Evolutionary conservation across 2,797 vertebrate genomes (phyloP).

Genomic region (Fistularia commersonii): DNA sequence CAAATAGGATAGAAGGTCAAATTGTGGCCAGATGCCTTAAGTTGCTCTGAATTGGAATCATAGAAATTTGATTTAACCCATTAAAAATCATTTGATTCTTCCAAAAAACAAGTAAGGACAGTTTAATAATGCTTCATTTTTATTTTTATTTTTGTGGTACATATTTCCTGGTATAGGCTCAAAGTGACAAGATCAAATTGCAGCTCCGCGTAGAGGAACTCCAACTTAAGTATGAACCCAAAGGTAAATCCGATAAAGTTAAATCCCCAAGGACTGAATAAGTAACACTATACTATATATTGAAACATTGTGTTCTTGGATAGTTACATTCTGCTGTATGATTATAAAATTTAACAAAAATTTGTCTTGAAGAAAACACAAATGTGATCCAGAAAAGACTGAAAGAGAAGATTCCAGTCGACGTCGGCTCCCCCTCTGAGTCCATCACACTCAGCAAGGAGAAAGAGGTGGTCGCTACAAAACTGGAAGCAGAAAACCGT

Average conservation of each 20-base stretch:
- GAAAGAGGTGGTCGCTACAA: neutral
- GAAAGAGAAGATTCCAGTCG: neutral
- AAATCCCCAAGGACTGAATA: neutral
- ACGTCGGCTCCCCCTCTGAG: neutral
- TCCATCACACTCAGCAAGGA: neutral
- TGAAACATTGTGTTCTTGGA: neutral
- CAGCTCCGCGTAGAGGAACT: conserved; percentile 81
- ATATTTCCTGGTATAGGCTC: neutral
- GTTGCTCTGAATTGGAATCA: no score
- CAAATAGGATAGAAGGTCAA: no score
- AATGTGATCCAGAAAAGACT: neutral
- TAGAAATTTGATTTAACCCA: no score
- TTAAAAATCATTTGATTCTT: no score
- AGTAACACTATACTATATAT: neutral
- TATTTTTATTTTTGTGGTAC: no score
- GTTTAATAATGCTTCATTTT: no score
- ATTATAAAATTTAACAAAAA: neutral
- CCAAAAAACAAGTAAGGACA: no score
- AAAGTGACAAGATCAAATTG: conserved; percentile 77
- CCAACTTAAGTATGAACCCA: conserved; percentile 84
- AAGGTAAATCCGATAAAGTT: conserved; percentile 67
- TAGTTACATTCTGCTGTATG: neutral
- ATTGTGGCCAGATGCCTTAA: no score
- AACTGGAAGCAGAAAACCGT: neutral
- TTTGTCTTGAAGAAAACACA: neutral